These are phyloP conservation scores for Arctocebus calabarensis DNA, from an alignment of 2,797 vertebrate species.

Conservation along the genomic window DNA sequence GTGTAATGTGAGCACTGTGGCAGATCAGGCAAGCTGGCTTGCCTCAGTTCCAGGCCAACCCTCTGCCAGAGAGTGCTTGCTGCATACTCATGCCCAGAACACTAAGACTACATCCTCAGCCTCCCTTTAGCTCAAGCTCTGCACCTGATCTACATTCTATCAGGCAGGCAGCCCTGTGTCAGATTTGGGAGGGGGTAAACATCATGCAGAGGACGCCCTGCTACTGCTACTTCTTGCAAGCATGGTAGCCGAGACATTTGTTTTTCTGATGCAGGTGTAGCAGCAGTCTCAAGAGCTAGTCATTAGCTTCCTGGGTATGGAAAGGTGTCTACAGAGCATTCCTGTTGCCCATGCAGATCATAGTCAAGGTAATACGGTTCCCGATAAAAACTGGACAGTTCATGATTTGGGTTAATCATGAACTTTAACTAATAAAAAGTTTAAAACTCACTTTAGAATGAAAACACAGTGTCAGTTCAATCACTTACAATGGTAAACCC, in stretches of 20 bases:
- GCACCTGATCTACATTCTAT: not conserved
- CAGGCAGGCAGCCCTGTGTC: not conserved
- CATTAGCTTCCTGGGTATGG: not conserved
- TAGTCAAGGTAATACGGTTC: not conserved
- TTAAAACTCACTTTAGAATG: slow-evolving; percentile 19
- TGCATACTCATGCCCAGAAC: not conserved
- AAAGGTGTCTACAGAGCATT: not conserved
- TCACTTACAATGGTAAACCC: not conserved
- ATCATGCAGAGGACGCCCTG: not conserved
- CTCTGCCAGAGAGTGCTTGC: not conserved
- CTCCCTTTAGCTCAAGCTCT: not conserved
- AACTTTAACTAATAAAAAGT: not conserved
- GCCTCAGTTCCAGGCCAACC: not conserved
- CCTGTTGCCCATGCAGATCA: not conserved
- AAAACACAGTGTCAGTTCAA: not conserved
- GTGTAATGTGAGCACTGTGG: not conserved
- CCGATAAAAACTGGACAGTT: not conserved
- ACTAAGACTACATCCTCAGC: not conserved
- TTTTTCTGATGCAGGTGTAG: not conserved
- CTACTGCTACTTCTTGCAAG: not conserved
- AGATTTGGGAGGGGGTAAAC: not conserved
- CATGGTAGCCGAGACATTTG: not conserved
- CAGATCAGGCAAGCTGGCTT: not conserved
- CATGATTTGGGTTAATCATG: too few relatives aligned
- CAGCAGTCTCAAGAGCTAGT: not conserved